These are phyloP conservation scores for Sterrhoptilus dennistouni DNA, from an alignment of 2,113 vertebrate genomes.

Conservation along the genomic window DNA sequence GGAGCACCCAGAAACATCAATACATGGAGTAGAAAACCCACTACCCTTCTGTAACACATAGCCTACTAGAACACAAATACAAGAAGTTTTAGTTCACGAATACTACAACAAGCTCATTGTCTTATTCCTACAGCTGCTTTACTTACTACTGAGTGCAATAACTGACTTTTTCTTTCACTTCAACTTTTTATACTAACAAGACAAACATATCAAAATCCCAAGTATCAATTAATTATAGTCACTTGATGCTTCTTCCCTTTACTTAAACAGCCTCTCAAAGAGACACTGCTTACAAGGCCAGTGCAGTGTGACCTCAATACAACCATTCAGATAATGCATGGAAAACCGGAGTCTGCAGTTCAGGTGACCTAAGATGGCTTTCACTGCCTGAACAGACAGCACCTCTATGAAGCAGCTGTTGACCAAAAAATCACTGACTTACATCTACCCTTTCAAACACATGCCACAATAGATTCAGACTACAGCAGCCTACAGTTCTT, in stretches of 20 bases:
- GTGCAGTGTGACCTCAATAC: neutral
- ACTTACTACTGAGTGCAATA: neutral
- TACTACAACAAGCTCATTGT: neutral
- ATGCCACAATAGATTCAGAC: neutral
- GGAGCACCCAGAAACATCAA: neutral
- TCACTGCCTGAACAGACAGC: neutral
- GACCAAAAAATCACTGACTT: neutral
- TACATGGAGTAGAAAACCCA: neutral
- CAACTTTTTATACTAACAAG: neutral
- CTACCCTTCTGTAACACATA: neutral
- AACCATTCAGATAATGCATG: accelerated
- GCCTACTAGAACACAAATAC: neutral
- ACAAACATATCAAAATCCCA: neutral
- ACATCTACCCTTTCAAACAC: neutral
- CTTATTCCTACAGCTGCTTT: neutral
- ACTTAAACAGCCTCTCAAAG: neutral
- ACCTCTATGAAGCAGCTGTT: neutral
- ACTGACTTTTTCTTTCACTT: neutral
- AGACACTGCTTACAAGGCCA: neutral
- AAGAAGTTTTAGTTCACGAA: neutral
- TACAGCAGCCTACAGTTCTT: neutral
- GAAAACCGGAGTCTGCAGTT: neutral
- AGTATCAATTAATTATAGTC: neutral
- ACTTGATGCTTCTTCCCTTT: neutral
- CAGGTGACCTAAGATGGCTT: neutral